Conservation (phyloP, 2,797 vertebrate genomes). For the Anniella stebbinsi region DNA sequence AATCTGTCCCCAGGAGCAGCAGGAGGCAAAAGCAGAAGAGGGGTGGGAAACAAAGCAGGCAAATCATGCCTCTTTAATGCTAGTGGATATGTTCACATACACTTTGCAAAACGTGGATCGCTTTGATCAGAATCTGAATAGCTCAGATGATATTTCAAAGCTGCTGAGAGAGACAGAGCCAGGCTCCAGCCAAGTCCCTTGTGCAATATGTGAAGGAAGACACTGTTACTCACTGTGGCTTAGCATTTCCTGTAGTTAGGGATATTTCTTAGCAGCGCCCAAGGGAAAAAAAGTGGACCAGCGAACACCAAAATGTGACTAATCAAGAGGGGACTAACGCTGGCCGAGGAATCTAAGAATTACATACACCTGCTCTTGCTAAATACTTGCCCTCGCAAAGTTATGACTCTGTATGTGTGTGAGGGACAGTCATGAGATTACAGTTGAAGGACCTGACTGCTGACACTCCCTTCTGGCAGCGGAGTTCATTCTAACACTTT, state of each 20-base stretch:
- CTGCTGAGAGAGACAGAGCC: not conserved
- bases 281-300: accelerated
- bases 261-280: not conserved
- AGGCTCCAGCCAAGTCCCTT: accelerated
- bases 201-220: not conserved
- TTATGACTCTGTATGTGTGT: not conserved
- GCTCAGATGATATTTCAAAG: not conserved
- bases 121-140: not conserved
- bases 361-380: not conserved
- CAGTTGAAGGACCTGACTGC: constrained; percentile 58
- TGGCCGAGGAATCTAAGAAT: not conserved
- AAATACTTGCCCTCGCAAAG: constrained; percentile 11
- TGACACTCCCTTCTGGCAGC: constrained; percentile 70
- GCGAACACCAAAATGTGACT: not conserved
- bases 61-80: not conserved
- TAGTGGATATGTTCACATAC: not conserved
- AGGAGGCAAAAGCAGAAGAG: not conserved
- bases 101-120: not conserved
- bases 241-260: not conserved
- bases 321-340: not conserved
- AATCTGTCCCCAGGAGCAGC: not conserved
- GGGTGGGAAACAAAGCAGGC: not conserved
- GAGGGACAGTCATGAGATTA: constrained; percentile 38
- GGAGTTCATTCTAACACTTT: constrained; percentile 45
- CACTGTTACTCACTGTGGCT: not conserved